Base-by-base conservation (phyloP, 2,888 invertebrate species). In the Drosophila kuntzei region DNA sequence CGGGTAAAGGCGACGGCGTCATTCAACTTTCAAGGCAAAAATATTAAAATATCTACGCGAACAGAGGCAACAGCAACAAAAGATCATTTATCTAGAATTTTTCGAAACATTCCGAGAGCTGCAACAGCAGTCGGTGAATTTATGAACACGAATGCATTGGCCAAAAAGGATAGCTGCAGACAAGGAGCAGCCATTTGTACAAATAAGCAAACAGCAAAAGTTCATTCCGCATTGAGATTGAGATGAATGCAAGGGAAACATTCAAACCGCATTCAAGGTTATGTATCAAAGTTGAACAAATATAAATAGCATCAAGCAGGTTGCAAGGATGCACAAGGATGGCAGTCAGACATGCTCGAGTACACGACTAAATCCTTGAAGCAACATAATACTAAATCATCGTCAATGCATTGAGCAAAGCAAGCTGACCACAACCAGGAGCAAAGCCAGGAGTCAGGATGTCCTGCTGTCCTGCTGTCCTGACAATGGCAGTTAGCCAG, bases 321-420 rank as follows among this genome's bases (percentile, higher is more conserved):
- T 69, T 62, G 60, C 70, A 66, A 53, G 71, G 62, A 64, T 66
- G 37, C 71, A 71, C 66, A 71, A 53, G 63, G 58, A 74, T 70
- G 69, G 69, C 76, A 53, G 54, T 37, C 70, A 77, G 87, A 87
- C 85, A 89, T 63, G 82, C 77, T 85, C 68, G 87, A 89, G 79
- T 84, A 89, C 85, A 85, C 72, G 74, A 68, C 76, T 71, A 89
- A 89, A 90, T 90, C 90, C 90, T 80, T 68, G 82, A 75, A 84
- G 77, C 80, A 80, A 88, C 86, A 91, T 89, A 90, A 90, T 78
- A 83, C 87, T 90, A 91, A 91, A 90, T 90, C 90, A 90, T 90
- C 89, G 90, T 90, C 91, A 90, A 87, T 77, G 78, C 88, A 69
- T 66, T 44, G 68, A 57, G 8, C 47, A 12, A 22, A 22, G 36